Conservation (phyloP, 2,888 invertebrate genomes). For the Pantelozetes paolii region DNA sequence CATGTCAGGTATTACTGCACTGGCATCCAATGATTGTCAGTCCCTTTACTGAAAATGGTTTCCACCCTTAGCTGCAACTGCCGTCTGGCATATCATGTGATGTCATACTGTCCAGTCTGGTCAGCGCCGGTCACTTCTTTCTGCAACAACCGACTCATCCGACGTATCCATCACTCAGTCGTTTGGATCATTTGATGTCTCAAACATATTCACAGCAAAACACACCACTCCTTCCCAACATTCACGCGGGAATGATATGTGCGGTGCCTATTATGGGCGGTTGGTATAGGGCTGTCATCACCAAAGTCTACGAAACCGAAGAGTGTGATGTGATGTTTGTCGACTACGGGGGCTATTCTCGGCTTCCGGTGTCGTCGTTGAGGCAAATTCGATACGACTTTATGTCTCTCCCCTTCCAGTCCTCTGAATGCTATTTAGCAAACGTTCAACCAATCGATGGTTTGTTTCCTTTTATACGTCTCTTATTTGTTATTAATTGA, state of each 20-base stretch:
- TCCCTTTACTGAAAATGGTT: background rate
- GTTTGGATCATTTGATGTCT: constrained; percentile 73
- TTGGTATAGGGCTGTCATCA: constrained; percentile 86
- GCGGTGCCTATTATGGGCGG: constrained; percentile 75
- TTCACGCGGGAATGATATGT: constrained; percentile 67
- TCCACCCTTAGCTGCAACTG: constrained; percentile 64
- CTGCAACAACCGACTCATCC: constrained; percentile 94
- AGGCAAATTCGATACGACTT: constrained; percentile 80
- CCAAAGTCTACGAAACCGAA: constrained; percentile 65
- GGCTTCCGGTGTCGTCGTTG: constrained; percentile 69
- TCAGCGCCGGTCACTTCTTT: constrained; percentile 83
- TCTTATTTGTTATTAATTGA: too few relatives aligned
- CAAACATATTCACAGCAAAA: constrained; percentile 62
- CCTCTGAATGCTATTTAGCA: constrained; percentile 89
- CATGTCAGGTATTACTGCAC: constrained; percentile 58
- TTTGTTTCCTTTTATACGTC: constrained; percentile 54
- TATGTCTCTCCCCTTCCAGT: constrained; percentile 92
- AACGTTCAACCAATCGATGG: constrained; percentile 74
- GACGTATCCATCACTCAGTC: constrained; percentile 74
- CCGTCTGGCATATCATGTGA: constrained; percentile 90
- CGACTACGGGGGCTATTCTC: constrained; percentile 90
- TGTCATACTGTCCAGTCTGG: constrained; percentile 78
- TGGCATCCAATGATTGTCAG: background rate
- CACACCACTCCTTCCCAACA: constrained; percentile 46
- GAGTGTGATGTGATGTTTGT: constrained; percentile 79